Conservation (phyloP, 1,140 invertebrate species). For the Psilanteris sp. region DNA sequence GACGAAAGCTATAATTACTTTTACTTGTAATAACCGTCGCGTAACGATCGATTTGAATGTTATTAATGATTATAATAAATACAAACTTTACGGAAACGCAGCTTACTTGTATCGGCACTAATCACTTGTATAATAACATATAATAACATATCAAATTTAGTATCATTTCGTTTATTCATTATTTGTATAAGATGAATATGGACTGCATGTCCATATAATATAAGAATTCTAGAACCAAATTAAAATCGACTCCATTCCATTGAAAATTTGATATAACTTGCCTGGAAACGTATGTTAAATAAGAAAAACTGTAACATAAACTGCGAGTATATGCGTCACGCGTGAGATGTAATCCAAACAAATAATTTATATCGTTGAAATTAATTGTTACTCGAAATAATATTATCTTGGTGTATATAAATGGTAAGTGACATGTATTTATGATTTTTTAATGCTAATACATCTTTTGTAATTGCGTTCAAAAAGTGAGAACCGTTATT, state of each 20-base stretch:
- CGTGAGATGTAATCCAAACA: constrained; percentile 49
- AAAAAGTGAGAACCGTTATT: constrained; percentile 70
- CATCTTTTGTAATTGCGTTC: constrained; percentile 53
- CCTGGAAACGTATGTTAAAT: constrained; percentile 44
- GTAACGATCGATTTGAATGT: constrained; percentile 49
- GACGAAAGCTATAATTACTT: constrained; percentile 61
- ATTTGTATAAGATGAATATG: no score
- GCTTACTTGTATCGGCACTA: no score
- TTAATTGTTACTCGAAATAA: constrained; percentile 62
- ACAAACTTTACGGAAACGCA: neutral
- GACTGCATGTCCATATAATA: no score
- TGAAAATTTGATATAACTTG: constrained; percentile 26
- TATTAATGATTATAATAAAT: constrained; percentile 50
- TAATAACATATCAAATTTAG: no score
- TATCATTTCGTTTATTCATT: no score
- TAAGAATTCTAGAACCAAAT: constrained; percentile 32
- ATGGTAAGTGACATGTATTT: constrained; percentile 59
- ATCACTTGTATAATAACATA: no score
- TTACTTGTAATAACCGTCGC: constrained; percentile 56
- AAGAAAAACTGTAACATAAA: constrained; percentile 53
- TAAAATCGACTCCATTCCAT: constrained; percentile 16
- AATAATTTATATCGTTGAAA: constrained; percentile 51
- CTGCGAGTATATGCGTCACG: constrained; percentile 30
- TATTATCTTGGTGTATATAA: constrained; percentile 60
- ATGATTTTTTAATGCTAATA: constrained; percentile 62